These are phyloP conservation scores for Enchytraeus crypticus DNA, from an alignment of 2,888 invertebrate species.

Conservation along the genomic window DNA sequence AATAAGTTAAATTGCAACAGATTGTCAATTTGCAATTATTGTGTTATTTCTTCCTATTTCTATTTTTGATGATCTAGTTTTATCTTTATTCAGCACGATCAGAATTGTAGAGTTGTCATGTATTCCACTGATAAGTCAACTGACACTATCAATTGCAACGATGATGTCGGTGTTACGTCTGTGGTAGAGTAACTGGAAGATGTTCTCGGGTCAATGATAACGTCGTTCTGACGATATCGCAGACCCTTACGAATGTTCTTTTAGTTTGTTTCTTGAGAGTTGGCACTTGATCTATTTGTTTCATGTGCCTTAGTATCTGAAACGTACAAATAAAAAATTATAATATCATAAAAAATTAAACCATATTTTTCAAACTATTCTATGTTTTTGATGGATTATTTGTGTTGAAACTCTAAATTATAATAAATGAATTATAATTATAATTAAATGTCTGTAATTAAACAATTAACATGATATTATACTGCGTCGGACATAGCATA, in stretches of 20 bases:
- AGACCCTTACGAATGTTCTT: background rate
- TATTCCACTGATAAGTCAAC: slow-evolving; percentile 10
- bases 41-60: background rate
- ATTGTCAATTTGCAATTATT: background rate
- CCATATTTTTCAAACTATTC: background rate
- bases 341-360: background rate
- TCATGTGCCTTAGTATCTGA: slow-evolving; percentile 3
- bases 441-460: background rate
- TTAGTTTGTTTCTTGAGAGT: slow-evolving; percentile 4
- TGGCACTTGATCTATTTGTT: background rate
- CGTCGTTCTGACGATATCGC: slow-evolving; percentile 1
- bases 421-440: background rate
- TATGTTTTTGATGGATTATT: background rate
- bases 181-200: background rate
- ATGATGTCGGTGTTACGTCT: slow-evolving; percentile 10
- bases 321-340: background rate
- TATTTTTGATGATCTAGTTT: no score
- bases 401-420: background rate
- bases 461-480: background rate
- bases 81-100: no score
- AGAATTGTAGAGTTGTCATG: background rate
- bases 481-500: background rate
- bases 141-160: background rate
- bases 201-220: background rate
- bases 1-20: background rate